Percentiles rank a stretch among this genome's conserved stretches.
These are phyloP conservation scores for Pungitius pungitius DNA, from an alignment of 2,113 vertebrate species.

Conservation along the genomic window DNA sequence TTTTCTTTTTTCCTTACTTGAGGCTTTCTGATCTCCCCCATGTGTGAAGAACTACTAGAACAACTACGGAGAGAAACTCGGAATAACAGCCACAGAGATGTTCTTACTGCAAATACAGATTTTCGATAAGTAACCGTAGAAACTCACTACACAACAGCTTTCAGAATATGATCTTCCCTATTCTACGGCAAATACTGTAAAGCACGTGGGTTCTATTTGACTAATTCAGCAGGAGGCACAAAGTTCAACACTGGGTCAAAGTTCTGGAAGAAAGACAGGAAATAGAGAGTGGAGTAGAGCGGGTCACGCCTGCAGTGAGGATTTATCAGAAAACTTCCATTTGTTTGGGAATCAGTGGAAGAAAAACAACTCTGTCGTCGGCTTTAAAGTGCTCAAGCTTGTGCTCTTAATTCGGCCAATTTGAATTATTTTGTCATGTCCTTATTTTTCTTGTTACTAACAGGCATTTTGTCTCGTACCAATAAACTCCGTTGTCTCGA, in stretches of 20 bases:
- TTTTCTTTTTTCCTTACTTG: background rate
- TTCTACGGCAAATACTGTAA: slow-evolving; percentile 55
- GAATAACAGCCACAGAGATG: slow-evolving; percentile 48
- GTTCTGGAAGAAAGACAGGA: slow-evolving; percentile 1
- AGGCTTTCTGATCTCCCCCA: slow-evolving; percentile 21
- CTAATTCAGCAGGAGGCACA: slow-evolving; percentile 45
- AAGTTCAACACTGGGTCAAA: slow-evolving; percentile 32
- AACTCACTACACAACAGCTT: slow-evolving; percentile 53
- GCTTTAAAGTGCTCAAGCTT: slow-evolving; percentile 32
- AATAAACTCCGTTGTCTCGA: background rate
- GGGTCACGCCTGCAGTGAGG: background rate
- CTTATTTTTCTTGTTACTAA: background rate
- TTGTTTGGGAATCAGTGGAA: background rate
- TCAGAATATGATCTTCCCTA: slow-evolving; percentile 41
- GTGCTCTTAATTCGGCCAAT: slow-evolving; percentile 55
- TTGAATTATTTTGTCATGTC: background rate
- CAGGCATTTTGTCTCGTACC: background rate
- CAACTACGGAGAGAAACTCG: slow-evolving; percentile 30
- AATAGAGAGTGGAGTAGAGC: background rate
- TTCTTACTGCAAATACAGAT: slow-evolving; percentile 12
- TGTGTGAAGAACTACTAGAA: slow-evolving; percentile 48
- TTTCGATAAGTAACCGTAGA: slow-evolving; percentile 41
- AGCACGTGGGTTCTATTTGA: slow-evolving; percentile 42
- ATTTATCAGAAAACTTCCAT: background rate
- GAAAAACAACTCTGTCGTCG: background rate